phyloP scores from a whole-genome alignment of 2,888 invertebrate species.

The Agriopis aurantiaria region DNA sequence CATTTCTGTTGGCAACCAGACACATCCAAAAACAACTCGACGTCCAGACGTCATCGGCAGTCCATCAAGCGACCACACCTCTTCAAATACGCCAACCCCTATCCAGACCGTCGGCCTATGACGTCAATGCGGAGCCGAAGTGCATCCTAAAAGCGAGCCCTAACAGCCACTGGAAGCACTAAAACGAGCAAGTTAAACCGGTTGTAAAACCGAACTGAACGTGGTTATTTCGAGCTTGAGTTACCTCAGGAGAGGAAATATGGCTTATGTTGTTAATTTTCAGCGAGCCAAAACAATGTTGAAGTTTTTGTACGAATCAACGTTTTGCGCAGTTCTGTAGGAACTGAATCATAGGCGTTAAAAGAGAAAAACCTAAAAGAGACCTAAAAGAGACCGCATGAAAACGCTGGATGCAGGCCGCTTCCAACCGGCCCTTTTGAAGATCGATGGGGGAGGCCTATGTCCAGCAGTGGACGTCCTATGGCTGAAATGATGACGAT shows the following conservation, averaged over 20 bases:
- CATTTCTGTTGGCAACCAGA: not conserved
- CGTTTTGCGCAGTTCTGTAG: no score
- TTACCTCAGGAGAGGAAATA: constrained; percentile 34
- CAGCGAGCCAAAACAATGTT: not conserved
- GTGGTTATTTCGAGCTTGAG: constrained; percentile 40
- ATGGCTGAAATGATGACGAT: no score
- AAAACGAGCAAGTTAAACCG: constrained; percentile 45
- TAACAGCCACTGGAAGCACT: constrained; percentile 37
- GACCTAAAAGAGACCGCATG: no score
- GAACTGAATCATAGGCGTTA: no score
- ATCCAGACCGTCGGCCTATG: constrained; percentile 33
- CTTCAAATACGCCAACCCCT: constrained; percentile 14
- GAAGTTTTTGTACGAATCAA: no score
- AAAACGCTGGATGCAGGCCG: no score
- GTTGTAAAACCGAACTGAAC: constrained; percentile 47
- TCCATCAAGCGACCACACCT: constrained; percentile 23
- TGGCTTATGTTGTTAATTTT: constrained; percentile 20
- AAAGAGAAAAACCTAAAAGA: no score
- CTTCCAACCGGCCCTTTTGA: no score
- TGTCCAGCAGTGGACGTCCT: no score
- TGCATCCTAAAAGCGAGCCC: constrained; percentile 44
- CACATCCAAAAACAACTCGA: not conserved
- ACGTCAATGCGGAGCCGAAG: constrained; percentile 49
- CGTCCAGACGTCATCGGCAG: constrained; percentile 11
- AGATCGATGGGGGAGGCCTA: no score